Evolutionary conservation across 1,140 invertebrate genomes (phyloP), one percentile per base, ranked within the genome.

Genomic region (Bradynema listronoti): DNA sequence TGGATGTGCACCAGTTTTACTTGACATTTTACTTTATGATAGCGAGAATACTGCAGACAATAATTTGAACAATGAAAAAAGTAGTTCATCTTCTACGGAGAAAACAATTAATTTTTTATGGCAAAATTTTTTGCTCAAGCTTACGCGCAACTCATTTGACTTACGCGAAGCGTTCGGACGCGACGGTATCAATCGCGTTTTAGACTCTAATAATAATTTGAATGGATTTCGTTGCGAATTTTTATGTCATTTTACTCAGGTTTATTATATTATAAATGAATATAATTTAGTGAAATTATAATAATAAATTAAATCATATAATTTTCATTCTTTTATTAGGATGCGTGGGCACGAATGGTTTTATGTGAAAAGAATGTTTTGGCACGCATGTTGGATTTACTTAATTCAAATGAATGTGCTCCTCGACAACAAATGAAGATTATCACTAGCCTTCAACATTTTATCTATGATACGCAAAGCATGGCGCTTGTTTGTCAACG

Each of bases 121-220:
- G 58, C 27, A 63, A 16, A 47, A 25, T n/a, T 32, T 61, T 4
- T 30, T 61, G 5, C 16, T 61, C 5, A 25, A 63, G 22, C 27
- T 61, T n/a, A 30, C 64, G 5, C 61, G 58, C 7, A 25, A 29
- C 19, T 68, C 65, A 9, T 67, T 59, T 36, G 51, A 63, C 41
- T 33, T 63, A 25, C 64, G 61, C 2, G 61, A 63, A 46, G 9
- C 32, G 6, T 67, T 63, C 47, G 63, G 63, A 16, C n/a, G 22
- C 11, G 24, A 24, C 9, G 64, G 47, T 5, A 63, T 63, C 33
- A 9, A 22, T 4, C 11, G 33, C 11, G 30, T 63, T 30, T n/a
- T 63, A 2, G 47, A 32, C 5, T 43, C 9, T 9, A 5, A 33
- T 11, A 16, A 24, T 6, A 19, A 30, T 1, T 19, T 22, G 16